Percentiles rank a stretch among this genome's conserved stretches.
These are phyloP conservation scores for Apodemus agrarius DNA, from an alignment of 2,797 vertebrate genomes.

Conservation along the genomic window DNA sequence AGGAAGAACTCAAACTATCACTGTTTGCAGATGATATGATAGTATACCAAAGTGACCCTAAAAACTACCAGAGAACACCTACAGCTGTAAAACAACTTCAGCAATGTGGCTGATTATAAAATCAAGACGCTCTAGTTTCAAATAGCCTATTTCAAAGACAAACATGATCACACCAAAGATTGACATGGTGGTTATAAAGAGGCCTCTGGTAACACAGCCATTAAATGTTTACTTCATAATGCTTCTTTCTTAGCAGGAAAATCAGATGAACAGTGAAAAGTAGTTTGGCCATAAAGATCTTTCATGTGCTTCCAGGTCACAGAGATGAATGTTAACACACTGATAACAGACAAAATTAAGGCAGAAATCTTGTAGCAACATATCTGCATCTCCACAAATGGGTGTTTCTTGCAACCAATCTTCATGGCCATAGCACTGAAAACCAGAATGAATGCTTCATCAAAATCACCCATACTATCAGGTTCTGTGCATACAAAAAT, in stretches of 20 bases:
- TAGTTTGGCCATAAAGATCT: neutral
- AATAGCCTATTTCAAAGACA: constrained; percentile 80
- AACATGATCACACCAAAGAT: constrained; percentile 83
- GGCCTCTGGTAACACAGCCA: constrained; percentile 85
- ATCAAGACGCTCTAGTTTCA: no score
- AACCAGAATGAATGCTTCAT: constrained; percentile 84
- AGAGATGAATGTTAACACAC: constrained; percentile 81
- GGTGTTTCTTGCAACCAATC: constrained; percentile 85
- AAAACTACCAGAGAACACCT: no score
- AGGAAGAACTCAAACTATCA: no score
- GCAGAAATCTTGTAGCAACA: constrained; percentile 72
- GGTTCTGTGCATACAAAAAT: constrained; percentile 85
- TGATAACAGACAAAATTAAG: constrained; percentile 83
- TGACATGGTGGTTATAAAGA: constrained; percentile 74
- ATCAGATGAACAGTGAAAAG: constrained; percentile 85
- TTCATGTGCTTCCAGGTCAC: constrained; percentile 88
- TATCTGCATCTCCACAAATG: constrained; percentile 52
- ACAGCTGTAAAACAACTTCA: no score
- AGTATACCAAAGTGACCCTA: no score
- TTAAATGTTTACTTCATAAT: constrained; percentile 6
- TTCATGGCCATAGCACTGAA: constrained; percentile 79
- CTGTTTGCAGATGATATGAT: no score
- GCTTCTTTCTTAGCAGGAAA: constrained; percentile 83
- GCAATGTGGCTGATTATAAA: no score
- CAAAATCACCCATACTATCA: constrained; percentile 83